These are phyloP conservation scores for Vireo altiloquus DNA, from an alignment of 2,113 vertebrate species.

Conservation along the genomic window DNA sequence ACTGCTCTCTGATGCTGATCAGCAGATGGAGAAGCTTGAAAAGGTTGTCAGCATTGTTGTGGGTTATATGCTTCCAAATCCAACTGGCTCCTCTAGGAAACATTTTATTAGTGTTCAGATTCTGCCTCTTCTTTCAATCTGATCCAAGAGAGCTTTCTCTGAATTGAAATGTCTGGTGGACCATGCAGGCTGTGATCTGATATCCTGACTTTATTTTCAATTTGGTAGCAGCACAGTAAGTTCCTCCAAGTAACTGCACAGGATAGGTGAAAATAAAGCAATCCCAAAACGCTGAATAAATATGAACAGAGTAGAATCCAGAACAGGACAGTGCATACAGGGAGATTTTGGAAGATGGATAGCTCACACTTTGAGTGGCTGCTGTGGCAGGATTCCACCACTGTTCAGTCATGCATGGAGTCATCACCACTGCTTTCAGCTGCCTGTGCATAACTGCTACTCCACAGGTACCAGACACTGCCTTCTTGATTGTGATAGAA, in stretches of 20 bases:
- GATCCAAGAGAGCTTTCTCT: not conserved
- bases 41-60: not conserved
- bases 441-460: not conserved
- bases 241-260: not conserved
- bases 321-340: not conserved
- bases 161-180: not conserved
- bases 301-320: not conserved
- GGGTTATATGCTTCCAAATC: not conserved
- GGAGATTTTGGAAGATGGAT: not conserved
- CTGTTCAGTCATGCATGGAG: not conserved
- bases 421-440: not conserved
- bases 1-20: not conserved
- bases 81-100: not conserved
- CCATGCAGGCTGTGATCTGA: not conserved
- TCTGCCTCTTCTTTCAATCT: not conserved
- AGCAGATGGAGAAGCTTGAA: not conserved
- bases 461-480: not conserved
- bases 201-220: conserved; percentile 37
- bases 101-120: not conserved
- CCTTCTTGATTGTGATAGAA: not conserved
- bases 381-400: not conserved
- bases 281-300: not conserved
- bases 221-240: conserved; percentile 19
- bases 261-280: not conserved
- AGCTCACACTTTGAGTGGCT: not conserved